Evolutionary conservation across 2,888 invertebrate species (phyloP), one percentile per base, ranked within the genome.

Genomic region (Heliconius erato): DNA sequence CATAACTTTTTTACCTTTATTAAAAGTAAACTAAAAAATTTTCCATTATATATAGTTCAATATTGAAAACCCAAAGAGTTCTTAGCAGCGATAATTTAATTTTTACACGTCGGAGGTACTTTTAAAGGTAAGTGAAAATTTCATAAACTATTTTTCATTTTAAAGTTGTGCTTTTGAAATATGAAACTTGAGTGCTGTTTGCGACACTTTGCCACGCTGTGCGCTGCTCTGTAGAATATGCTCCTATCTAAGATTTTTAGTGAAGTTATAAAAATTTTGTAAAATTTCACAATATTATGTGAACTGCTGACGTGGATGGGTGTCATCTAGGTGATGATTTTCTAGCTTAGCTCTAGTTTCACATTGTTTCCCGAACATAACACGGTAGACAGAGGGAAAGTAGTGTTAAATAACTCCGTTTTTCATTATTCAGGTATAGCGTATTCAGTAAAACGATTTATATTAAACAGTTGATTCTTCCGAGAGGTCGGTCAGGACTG

Each of bases 61-160:
- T 71, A 71, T 23, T n/a, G 40, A 44, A 71, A 71, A 44, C 7
- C 16, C 26, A 71, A 71, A 71, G 71, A 71, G 74, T 59, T 76
- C 40, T 59, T 40, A 63, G 35, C 11, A 40, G 35, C 63, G 59
- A 76, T 76, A 76, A 76, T 76, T 76, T 76, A 63, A 76, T 76
- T 63, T 63, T 76, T 76, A 76, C 74, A 76, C 63, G 76, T 63
- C n/a, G 76, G 32, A 32, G 16, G 32, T 28, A 63, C 54, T 76
- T 76, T 76, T n/a, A 76, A 76, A 59, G 74, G 76, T 76, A 76
- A 63, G 76, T 76, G 76, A 76, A 76, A 76, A 76, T 76, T 76
- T 76, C 74, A 76, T 74, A 74, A 76, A 76, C 76, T 76, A 76
- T 76, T 76, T 76, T 76, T 76, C 76, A 63, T 76, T 76, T 76